phyloP scores from a whole-genome alignment of 1,140 invertebrate genomes.

The Leptinotarsa lineolata region DNA sequence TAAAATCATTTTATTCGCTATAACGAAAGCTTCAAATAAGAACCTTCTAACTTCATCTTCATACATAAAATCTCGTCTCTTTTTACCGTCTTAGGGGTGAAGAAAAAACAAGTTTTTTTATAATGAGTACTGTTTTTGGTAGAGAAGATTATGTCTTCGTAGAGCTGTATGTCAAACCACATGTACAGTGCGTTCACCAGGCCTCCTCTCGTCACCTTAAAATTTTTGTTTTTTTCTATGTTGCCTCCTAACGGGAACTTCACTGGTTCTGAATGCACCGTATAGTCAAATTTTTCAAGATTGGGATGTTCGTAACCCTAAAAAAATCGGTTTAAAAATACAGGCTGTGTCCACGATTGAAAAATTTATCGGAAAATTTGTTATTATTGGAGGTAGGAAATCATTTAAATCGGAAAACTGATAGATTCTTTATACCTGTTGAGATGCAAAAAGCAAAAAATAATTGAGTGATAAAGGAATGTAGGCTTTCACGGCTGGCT shows the following conservation, averaged over 20 bases:
- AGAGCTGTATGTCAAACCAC: slow-evolving; percentile 37
- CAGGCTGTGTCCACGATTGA: too few relatives aligned
- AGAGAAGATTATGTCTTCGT: slow-evolving; percentile 30
- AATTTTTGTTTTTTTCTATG: slow-evolving; percentile 27
- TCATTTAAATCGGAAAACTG: too few relatives aligned
- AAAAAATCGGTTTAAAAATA: slow-evolving; percentile 19
- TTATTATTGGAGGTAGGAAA: too few relatives aligned
- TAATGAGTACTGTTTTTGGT: slow-evolving; percentile 28
- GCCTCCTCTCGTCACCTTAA: slow-evolving; percentile 35
- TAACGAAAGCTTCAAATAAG: slow-evolving; percentile 24
- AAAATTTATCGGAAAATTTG: too few relatives aligned
- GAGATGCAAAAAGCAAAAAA: too few relatives aligned
- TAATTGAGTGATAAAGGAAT: too few relatives aligned
- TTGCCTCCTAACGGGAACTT: slow-evolving; percentile 30
- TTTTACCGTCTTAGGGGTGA: slow-evolving; percentile 8
- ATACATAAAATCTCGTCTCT: slow-evolving; percentile 9
- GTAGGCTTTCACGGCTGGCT: too few relatives aligned
- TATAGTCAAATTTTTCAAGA: slow-evolving; percentile 37
- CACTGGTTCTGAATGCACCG: slow-evolving; percentile 35
- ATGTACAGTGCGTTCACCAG: slow-evolving; percentile 36
- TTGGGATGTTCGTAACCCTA: slow-evolving; percentile 43
- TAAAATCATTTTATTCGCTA: slow-evolving; percentile 16
- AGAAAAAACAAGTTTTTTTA: slow-evolving; percentile 29
- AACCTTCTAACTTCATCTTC: slow-evolving; percentile 8
- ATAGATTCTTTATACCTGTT: too few relatives aligned